Percentiles rank a stretch among this genome's conserved stretches.
These are phyloP conservation scores for Pogonognathellus flavescens DNA, from an alignment of 1,140 invertebrate species.

Conservation along the genomic window DNA sequence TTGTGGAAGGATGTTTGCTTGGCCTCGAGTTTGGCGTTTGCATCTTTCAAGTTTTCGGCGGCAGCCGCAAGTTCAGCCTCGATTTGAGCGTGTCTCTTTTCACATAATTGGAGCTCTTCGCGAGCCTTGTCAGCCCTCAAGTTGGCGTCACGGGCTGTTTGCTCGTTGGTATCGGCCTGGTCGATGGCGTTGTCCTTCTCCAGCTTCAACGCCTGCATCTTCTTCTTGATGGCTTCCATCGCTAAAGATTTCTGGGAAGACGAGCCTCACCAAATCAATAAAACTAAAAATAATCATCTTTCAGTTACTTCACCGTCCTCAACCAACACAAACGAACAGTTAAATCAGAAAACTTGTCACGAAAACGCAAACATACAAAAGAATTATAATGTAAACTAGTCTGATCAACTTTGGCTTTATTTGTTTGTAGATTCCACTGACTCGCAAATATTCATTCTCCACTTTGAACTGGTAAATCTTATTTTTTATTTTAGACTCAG, in stretches of 20 bases:
- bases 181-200: conserved; percentile 98
- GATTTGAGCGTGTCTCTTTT: conserved; percentile 99
- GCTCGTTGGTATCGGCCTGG: conserved; percentile 91
- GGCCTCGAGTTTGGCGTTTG: conserved; percentile 95
- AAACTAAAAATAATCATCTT: too few relatives aligned
- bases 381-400: too few relatives aligned
- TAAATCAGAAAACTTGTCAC: too few relatives aligned
- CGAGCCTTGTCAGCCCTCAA: conserved; percentile 94
- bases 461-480: too few relatives aligned
- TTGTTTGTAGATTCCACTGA: too few relatives aligned
- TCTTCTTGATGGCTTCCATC: conserved; percentile 99
- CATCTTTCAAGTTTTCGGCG: conserved; percentile 92
- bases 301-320: too few relatives aligned
- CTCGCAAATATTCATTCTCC: too few relatives aligned
- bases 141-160: conserved; percentile 93
- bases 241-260: conserved; percentile 69
- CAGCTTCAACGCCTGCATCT: conserved; percentile 99
- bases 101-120: conserved; percentile 94
- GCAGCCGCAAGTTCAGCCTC: conserved; percentile 98
- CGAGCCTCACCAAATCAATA: too few relatives aligned
- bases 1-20: conserved; percentile 97
- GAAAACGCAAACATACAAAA: too few relatives aligned
- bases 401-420: too few relatives aligned
- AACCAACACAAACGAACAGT: too few relatives aligned
- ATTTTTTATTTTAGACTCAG: too few relatives aligned